A percentile compares a stretch with the other conserved stretches of the same genome.
Evolutionary conservation across 2,888 invertebrate genomes (phyloP).

Genomic region (Stenurella melanura): DNA sequence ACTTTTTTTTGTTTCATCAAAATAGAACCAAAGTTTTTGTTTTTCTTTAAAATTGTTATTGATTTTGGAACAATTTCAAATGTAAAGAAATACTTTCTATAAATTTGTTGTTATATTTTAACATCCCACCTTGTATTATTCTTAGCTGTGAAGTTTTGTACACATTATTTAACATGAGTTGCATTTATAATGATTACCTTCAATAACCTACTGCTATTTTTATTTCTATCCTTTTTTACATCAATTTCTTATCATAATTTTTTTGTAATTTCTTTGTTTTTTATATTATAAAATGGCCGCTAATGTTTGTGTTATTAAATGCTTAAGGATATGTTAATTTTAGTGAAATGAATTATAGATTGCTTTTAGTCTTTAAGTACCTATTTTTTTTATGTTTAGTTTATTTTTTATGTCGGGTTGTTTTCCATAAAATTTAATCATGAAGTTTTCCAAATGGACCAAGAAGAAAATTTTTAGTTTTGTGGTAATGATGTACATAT

Average conservation of each 20-base stretch:
- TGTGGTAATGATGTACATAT: constrained; percentile 55
- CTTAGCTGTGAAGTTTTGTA: no score
- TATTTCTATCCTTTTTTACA: neutral
- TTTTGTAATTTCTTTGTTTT: neutral
- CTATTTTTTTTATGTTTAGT: constrained; percentile 8
- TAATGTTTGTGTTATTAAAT: constrained; percentile 22
- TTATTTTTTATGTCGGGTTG: constrained; percentile 19
- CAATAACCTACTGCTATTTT: neutral
- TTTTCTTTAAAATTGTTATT: no score
- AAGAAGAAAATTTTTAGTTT: constrained; percentile 59
- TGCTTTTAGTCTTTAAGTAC: constrained; percentile 5
- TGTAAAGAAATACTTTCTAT: no score
- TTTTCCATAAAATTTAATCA: constrained; percentile 34
- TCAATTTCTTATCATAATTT: neutral
- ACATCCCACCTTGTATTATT: no score
- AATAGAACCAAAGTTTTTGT: no score
- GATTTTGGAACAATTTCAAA: no score
- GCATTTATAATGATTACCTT: no score
- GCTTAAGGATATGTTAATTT: constrained; percentile 17
- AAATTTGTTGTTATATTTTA: no score
- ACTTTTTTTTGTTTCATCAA: no score
- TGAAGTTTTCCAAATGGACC: constrained; percentile 58
- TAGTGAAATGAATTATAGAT: neutral
- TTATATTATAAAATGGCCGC: constrained; percentile 15
- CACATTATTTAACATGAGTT: no score